Evolutionary conservation across 2,797 vertebrate species (phyloP).

Genomic region (Columba guinea): DNA sequence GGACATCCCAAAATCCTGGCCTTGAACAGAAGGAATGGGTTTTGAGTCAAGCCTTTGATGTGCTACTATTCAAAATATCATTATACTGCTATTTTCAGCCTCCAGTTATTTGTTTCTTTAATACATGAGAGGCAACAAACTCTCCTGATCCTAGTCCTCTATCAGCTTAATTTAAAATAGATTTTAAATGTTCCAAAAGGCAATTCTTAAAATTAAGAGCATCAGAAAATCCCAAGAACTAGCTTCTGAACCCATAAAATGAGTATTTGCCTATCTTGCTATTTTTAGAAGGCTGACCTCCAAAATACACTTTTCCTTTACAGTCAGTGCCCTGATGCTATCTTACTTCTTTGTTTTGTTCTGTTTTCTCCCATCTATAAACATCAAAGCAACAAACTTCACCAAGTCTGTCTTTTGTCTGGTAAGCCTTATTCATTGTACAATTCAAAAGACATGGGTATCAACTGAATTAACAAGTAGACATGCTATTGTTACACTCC

Average conservation of each 20-base stretch:
- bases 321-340: neutral
- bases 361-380: neutral
- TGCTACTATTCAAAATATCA: neutral
- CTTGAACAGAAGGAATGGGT: neutral
- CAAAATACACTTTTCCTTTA: neutral
- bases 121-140: neutral
- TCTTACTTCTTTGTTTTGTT: neutral
- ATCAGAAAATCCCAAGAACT: neutral
- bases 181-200: neutral
- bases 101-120: neutral
- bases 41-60: neutral
- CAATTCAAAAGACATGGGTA: neutral
- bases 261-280: neutral
- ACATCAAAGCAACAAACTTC: neutral
- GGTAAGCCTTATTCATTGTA: neutral
- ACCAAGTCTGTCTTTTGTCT: neutral
- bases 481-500: neutral
- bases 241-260: neutral
- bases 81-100: neutral
- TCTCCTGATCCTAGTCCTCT: neutral
- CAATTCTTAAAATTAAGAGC: neutral
- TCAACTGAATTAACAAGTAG: neutral
- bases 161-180: neutral
- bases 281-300: neutral
- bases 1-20: neutral